These are phyloP conservation scores for Aphelinus atriplicis DNA, from an alignment of 1,140 invertebrate species.

Conservation along the genomic window DNA sequence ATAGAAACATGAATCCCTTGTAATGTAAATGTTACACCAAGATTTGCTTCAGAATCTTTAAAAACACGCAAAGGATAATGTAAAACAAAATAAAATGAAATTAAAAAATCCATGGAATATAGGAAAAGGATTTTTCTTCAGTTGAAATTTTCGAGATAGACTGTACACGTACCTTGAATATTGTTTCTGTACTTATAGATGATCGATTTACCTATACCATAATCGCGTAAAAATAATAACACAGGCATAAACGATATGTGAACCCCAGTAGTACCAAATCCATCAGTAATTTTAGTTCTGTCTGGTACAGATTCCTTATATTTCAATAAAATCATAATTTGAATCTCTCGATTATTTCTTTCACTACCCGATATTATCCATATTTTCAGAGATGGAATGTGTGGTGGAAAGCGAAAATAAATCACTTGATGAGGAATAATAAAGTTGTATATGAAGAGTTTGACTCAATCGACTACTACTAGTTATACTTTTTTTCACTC, in stretches of 20 bases:
- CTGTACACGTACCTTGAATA: conserved; percentile 64
- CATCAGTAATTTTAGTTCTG: conserved; percentile 68
- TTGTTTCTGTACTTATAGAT: conserved; percentile 67
- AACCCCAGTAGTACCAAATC: conserved; percentile 67
- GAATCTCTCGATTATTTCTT: conserved; percentile 39
- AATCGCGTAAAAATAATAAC: conserved; percentile 54
- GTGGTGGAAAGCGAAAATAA: too few species aligned
- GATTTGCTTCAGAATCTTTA: conserved; percentile 4
- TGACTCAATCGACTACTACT: too few species aligned
- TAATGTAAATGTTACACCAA: conserved; percentile 53
- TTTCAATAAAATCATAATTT: conserved; percentile 67
- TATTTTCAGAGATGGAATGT: too few species aligned
- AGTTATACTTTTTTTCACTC: too few species aligned
- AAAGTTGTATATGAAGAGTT: too few species aligned
- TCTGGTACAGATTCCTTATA: conserved; percentile 68
- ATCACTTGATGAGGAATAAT: too few species aligned
- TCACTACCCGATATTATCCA: neutral
- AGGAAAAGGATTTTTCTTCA: conserved; percentile 56
- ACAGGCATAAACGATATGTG: conserved; percentile 64
- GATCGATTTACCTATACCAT: conserved; percentile 60
- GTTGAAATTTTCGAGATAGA: conserved; percentile 62
- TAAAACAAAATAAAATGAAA: conserved; percentile 40
- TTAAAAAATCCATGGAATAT: conserved; percentile 41
- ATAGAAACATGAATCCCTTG: conserved; percentile 51
- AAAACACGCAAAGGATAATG: conserved; percentile 27